Evolutionary conservation across 1,140 invertebrate genomes (phyloP).

Genomic region (Oryzaephilus surinamensis): DNA sequence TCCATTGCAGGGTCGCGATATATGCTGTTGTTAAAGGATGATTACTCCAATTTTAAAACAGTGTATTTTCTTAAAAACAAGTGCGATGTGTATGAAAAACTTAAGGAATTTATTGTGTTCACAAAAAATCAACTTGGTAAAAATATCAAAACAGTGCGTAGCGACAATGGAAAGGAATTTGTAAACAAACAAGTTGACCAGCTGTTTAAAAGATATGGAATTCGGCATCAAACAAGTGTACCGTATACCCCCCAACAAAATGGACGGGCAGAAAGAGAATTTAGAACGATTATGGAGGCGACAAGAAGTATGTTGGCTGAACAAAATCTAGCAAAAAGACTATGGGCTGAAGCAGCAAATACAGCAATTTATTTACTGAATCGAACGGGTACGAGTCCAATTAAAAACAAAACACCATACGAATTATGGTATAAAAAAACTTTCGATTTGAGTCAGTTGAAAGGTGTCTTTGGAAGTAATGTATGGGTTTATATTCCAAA

Average conservation of each 20-base stretch:
- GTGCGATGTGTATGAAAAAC: too few relatives aligned
- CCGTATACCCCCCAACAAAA: conserved; percentile 37
- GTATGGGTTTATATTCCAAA: conserved; percentile 18
- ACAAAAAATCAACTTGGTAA: conserved; percentile 25
- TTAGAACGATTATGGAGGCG: conserved; percentile 26
- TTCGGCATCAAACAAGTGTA: conserved; percentile 31
- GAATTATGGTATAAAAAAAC: conserved; percentile 23
- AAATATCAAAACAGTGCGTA: conserved; percentile 28
- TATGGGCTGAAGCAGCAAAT: conserved; percentile 31
- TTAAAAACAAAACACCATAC: conserved; percentile 24
- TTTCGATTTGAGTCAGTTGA: conserved; percentile 6
- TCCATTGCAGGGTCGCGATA: conserved; percentile 30
- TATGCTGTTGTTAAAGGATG: conserved; percentile 31
- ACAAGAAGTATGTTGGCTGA: conserved; percentile 17
- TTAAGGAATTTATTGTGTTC: too few relatives aligned
- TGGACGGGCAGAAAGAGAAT: conserved; percentile 31
- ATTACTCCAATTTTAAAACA: conserved; percentile 21
- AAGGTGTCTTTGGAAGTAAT: conserved; percentile 6
- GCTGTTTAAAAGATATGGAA: conserved; percentile 24
- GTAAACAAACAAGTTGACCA: conserved; percentile 19
- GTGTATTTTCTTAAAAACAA: conserved; percentile 30
- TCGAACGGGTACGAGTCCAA: conserved; percentile 21
- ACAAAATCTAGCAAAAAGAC: conserved; percentile 30
- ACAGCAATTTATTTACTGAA: conserved; percentile 30
- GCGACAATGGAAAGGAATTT: conserved; percentile 37